Evolutionary conservation across 2,888 invertebrate genomes (phyloP), one percentile per base, ranked within the genome.

Genomic region (Chrysolina haemoptera): DNA sequence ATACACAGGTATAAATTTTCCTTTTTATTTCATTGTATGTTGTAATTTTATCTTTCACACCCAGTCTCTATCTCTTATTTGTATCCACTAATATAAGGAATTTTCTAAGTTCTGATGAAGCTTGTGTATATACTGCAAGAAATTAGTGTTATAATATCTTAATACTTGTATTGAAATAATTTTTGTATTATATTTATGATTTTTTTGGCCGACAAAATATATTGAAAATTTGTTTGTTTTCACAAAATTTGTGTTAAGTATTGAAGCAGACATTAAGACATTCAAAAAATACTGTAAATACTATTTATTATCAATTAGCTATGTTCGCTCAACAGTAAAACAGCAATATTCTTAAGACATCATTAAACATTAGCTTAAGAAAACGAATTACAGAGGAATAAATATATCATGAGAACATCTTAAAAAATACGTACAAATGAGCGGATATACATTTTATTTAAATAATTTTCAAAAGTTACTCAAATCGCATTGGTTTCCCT

Each of bases 301-400:
- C 73, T 78, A 76, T 79, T 78, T 78, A 79, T 76, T 81, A 63
- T 16, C 68, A 62, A 22, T 55, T 22, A 68, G 70, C 70, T 79
- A 80, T 80, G 76, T 80, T 80, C 81, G 80, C 80, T 80, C 80
- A 77, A 78, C 63, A 67, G 73, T 62, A 68, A 68, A 62, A 66
- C 68, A 75, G 75, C 76, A 79, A 77, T 74, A 79, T 75, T 72
- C 70, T 41, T 70, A 70, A 64, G 64, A 69, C 75, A 76, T 75
- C 72, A 69, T 35, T 74, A 67, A 55, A 50, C 27, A 27, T 66
- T 75, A 76, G 71, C 70, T 20, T 74, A 75, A 75, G 70, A 27
- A 65, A 71, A 71, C 59, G 68, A 74, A 40, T 75, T 62, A 68
- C 71, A 70, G 59, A 64, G 46, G 50, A 59, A 65, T 63, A 62